Percentiles rank a stretch among this genome's conserved stretches.
Conservation (phyloP, 53 echinoderm and acorn worm genomes). For the Arbacia lixula region DNA sequence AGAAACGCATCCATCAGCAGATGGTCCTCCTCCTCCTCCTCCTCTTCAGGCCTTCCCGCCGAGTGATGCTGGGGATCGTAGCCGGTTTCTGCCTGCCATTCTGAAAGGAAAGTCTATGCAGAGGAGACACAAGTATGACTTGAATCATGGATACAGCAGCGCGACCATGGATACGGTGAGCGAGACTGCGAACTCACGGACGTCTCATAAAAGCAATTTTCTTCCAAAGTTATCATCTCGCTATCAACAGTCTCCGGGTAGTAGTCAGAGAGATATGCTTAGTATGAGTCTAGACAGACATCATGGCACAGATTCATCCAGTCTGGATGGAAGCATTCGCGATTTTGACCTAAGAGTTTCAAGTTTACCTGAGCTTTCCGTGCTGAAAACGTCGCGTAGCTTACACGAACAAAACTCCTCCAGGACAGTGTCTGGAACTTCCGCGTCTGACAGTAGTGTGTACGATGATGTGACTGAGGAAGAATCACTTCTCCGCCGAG, state of each 20-base stretch:
- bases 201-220: neutral
- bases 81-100: slow-evolving; percentile 16
- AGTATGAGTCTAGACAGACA: no score
- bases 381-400: no score
- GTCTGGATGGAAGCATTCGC: no score
- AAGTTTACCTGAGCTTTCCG: no score
- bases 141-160: neutral
- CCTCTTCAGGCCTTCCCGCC: neutral
- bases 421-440: neutral
- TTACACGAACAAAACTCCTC: no score
- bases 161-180: neutral
- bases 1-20: neutral
- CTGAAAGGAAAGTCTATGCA: neutral
- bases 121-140: neutral
- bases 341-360: no score
- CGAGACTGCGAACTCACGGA: neutral
- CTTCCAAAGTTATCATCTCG: no score
- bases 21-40: neutral
- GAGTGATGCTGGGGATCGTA: neutral
- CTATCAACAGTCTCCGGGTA: no score
- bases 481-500: slow-evolving; percentile 13
- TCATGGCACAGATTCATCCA: no score
- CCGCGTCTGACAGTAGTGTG: slow-evolving; percentile 26
- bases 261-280: no score
- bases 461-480: neutral